Evolutionary conservation across 1,140 invertebrate species (phyloP), one percentile per base, ranked within the genome.

Genomic region (Drosophila malerkotliana): DNA sequence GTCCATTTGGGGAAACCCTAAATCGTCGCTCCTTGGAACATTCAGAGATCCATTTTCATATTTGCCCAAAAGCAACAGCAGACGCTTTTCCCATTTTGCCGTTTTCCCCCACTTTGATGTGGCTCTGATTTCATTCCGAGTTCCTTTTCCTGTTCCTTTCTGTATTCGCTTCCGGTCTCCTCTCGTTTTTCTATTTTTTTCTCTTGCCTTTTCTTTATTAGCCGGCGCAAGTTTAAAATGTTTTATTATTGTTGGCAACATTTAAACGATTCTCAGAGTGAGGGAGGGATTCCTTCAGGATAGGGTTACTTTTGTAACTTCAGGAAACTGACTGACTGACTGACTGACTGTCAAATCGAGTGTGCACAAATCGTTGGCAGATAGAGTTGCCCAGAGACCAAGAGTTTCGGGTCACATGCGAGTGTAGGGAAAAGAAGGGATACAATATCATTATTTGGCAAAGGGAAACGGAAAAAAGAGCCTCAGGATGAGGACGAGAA

Each of bases 351-450:
- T 61, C 77, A 79, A 79, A 79, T 74, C 76, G 69, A 69, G 62
- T 76, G 72, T 77, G 73, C 60, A 75, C 77, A 80, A 80, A 80
- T 80, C 77, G 72, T 76, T 80, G 61, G 62, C 53, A 76, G 64
- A 80, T 80, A 56, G 55, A 64, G 37, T 63, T 28, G 51, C 15
- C 32, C 34, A 26, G 44, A 44, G 59, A 45, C 49, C 53, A 41
- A 18, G 18, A 18, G 37, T 74, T 75, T 74, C 30, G 49, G 62
- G 66, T 56, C 66, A 69, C 51, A 69, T 48, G 32, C 53, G 60
- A 32, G 24, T 12, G 0, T 15, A 52, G 61, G 55, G 26, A 28
- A 39, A 15, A 15, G 1, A 18, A 18, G 18, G 28, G 15, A 5
- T 3, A 34, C 9, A 18, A 53, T 12, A 7, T 32, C 12, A 6